Evolutionary conservation across 2,113 vertebrate genomes (phyloP).

Genomic region (Thymallus thymallus): DNA sequence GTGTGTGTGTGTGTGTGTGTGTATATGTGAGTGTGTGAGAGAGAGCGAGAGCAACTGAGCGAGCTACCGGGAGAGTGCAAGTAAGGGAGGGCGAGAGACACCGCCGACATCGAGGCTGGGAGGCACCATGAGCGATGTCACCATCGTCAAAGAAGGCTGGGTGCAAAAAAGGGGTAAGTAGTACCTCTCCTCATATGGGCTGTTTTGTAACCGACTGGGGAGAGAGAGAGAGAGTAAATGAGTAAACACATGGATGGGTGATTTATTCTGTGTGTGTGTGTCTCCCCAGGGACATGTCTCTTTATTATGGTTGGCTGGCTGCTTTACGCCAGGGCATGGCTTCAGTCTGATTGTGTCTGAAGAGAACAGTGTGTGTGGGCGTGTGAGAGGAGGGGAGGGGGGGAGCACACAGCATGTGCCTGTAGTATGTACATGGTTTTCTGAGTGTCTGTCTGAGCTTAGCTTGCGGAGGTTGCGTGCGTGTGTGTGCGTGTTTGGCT

Average conservation of each 20-base stretch:
- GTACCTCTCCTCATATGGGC: constrained; percentile 32
- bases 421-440: neutral
- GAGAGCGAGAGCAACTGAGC: constrained; percentile 12
- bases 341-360: constrained; percentile 45
- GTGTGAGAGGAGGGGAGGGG: constrained; percentile 26
- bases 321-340: constrained; percentile 55
- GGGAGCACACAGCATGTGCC: constrained; percentile 36
- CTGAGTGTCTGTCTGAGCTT: constrained; percentile 3
- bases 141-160: constrained; percentile 99
- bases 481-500: neutral
- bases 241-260: neutral
- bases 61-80: constrained; percentile 24
- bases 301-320: constrained; percentile 51
- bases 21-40: constrained; percentile 41
- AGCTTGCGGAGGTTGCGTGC: neutral
- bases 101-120: constrained; percentile 79
- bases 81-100: constrained; percentile 76
- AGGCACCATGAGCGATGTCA: constrained; percentile 99
- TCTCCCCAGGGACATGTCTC: constrained; percentile 22
- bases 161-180: constrained; percentile 98
- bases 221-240: neutral
- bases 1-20: constrained; percentile 52
- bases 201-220: constrained; percentile 15
- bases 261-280: constrained; percentile 15
- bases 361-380: constrained; percentile 29